These are phyloP conservation scores for Caloenas nicobarica DNA, from an alignment of 2,113 vertebrate genomes.

Conservation along the genomic window DNA sequence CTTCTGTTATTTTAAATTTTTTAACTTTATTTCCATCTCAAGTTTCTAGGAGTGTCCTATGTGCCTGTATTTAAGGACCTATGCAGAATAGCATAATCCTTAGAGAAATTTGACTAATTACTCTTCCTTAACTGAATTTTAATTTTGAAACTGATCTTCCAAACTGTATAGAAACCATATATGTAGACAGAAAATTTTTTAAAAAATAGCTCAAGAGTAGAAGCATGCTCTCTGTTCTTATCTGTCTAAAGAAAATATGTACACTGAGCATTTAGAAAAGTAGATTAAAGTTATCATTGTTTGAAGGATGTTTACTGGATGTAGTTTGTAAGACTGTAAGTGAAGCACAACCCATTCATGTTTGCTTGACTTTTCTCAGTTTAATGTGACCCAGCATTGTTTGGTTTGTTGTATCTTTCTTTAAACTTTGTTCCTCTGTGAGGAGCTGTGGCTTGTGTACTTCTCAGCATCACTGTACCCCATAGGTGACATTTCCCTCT, in stretches of 20 bases:
- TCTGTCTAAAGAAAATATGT: background rate
- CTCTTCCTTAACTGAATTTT: background rate
- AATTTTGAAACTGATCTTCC: background rate
- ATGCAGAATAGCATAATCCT: background rate
- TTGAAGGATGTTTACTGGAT: background rate
- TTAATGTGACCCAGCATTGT: background rate
- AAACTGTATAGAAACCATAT: background rate
- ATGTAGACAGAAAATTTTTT: background rate
- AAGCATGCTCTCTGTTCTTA: background rate
- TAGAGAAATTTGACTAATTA: background rate
- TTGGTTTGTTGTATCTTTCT: slow-evolving; percentile 2
- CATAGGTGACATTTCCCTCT: slow-evolving; percentile 19
- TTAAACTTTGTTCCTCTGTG: slow-evolving; percentile 32
- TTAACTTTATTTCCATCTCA: background rate
- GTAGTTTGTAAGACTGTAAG: background rate
- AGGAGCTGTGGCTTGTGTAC: slow-evolving; percentile 19
- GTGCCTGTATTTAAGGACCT: background rate
- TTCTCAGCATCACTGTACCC: background rate
- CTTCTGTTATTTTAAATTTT: background rate
- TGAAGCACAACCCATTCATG: background rate
- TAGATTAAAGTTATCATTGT: background rate
- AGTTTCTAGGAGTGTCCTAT: background rate
- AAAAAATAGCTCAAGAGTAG: background rate
- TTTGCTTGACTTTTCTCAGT: slow-evolving; percentile 17
- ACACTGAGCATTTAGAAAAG: background rate